Evolutionary conservation across 2,113 vertebrate species (phyloP), one percentile per base, ranked within the genome.

Genomic region (Malurus elegans): DNA sequence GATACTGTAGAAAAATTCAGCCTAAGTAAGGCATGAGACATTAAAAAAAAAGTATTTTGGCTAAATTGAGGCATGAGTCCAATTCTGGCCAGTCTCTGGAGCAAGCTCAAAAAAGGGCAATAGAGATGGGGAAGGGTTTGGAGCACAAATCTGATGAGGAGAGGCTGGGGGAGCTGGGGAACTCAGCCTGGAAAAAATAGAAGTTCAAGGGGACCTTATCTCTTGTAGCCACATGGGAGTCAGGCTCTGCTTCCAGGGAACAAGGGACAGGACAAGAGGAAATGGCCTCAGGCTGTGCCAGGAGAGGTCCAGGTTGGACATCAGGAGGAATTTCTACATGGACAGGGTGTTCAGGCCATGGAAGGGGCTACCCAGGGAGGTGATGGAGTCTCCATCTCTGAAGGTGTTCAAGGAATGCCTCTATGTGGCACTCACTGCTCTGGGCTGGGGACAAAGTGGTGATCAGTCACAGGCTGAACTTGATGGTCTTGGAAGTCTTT

Each of bases 261-360:
- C 9, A 65, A 65, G 15, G 3, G 21, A 38, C 32, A 58, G 26
- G 28, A 8, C 2, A 6, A n/a, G 23, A 60, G 19, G 28, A 38
- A 74, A 81, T 0, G 0, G 45, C n/a, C 28, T 38, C 28, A 66
- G 12, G 19, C 1, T 74, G 69, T 17, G 10, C 23, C 60, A 53
- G 6, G 16, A 5, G 32, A 81, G 26, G 44, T 6, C 38, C 12
- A n/a, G 60, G 12, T 8, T 53, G 61, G 61, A 60, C 28, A 45
- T 10, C 21, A 58, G 8, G 12, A 28, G 1, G 26, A 66, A 81
- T 53, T 66, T 66, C 51, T n/a, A 7, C 36, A 0, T 19, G 3
- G 38, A 45, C 74, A 53, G 24, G 28, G 21, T 1, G 2, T 2
- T 24, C 18, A 58, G 51, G 36, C 31, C 21, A 4, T 50, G 44